phyloP scores from a whole-genome alignment of 1,140 invertebrate genomes.

The Zaprionus africanus region DNA sequence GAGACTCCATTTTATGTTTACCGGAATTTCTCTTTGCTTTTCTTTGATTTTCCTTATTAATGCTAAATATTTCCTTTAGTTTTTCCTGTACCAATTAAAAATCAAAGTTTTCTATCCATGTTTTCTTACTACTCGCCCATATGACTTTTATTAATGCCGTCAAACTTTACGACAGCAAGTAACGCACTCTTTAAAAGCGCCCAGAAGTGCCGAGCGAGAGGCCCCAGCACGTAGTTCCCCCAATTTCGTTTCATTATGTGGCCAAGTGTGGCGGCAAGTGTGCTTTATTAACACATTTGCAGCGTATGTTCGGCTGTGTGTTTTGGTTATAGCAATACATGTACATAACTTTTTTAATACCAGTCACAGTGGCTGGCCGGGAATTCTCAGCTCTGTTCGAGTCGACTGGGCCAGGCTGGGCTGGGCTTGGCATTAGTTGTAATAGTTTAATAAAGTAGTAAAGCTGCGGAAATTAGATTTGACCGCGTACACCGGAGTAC shows the following conservation, averaged over 20 bases:
- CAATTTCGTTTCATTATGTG: conserved; percentile 81
- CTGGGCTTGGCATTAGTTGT: conserved; percentile 69
- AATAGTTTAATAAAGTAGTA: conserved; percentile 83
- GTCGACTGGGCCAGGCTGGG: conserved; percentile 17
- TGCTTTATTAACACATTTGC: conserved; percentile 83
- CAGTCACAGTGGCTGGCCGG: conserved; percentile 46
- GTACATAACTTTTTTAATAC: conserved; percentile 80
- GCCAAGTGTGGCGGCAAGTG: conserved; percentile 79
- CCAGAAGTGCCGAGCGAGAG: conserved; percentile 10
- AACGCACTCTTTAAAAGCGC: conserved; percentile 26
- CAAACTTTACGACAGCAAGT: conserved; percentile 12
- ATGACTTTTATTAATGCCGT: conserved; percentile 4
- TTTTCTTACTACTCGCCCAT: not conserved
- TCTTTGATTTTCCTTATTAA: no score
- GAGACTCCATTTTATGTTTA: no score
- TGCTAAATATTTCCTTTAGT: not conserved
- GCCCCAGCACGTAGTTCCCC: conserved; percentile 53
- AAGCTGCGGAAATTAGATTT: conserved; percentile 83
- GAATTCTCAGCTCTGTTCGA: conserved; percentile 1
- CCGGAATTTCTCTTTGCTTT: no score
- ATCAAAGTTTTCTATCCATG: not conserved
- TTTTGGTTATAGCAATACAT: conserved; percentile 30
- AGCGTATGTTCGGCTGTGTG: conserved; percentile 13
- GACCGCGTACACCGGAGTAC: conserved; percentile 69
- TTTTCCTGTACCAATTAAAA: not conserved